A percentile compares a stretch with the other conserved stretches of the same genome.
Conservation (phyloP, 2,797 vertebrate species). For the Sternarchorhynchus goeldii region DNA sequence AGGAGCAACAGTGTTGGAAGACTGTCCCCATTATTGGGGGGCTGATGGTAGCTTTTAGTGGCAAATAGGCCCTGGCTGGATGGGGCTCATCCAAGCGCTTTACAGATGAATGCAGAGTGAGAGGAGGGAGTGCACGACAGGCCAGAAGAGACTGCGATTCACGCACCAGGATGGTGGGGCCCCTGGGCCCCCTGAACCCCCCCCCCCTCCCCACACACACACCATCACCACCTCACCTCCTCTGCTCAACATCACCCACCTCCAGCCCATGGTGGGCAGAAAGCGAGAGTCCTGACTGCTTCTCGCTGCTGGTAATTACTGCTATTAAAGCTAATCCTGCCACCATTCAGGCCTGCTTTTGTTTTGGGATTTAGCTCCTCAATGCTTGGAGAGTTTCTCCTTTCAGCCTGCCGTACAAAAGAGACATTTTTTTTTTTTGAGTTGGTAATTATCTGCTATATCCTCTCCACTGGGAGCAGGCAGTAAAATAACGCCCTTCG, state of each 20-base stretch:
- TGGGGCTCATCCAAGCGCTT: conserved; percentile 79
- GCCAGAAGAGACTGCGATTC: conserved; percentile 59
- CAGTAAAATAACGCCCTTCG: conserved; percentile 54
- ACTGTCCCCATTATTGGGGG: conserved; percentile 73
- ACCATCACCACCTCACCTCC: not conserved
- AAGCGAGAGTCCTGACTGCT: conserved; percentile 68
- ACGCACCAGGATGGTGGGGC: conserved; percentile 45
- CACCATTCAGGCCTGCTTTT: conserved; percentile 78
- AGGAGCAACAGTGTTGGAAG: conserved; percentile 77
- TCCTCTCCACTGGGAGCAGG: conserved; percentile 72
- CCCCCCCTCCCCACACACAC: conserved; percentile 7
- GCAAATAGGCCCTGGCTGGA: conserved; percentile 78
- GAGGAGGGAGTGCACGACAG: conserved; percentile 42
- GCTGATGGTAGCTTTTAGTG: conserved; percentile 79
- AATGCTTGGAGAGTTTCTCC: conserved; percentile 77
- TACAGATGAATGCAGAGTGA: conserved; percentile 81
- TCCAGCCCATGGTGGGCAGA: conserved; percentile 72
- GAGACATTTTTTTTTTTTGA: conserved; percentile 68
- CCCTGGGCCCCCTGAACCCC: not conserved
- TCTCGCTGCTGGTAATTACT: conserved; percentile 78
- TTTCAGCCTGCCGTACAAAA: conserved; percentile 78
- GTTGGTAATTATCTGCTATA: conserved; percentile 78
- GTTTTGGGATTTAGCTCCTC: conserved; percentile 83
- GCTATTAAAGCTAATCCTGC: conserved; percentile 80
- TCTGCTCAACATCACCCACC: conserved; percentile 68